phyloP scores from a whole-genome alignment of 2,797 vertebrate genomes.

The Molossus alvarezi region DNA sequence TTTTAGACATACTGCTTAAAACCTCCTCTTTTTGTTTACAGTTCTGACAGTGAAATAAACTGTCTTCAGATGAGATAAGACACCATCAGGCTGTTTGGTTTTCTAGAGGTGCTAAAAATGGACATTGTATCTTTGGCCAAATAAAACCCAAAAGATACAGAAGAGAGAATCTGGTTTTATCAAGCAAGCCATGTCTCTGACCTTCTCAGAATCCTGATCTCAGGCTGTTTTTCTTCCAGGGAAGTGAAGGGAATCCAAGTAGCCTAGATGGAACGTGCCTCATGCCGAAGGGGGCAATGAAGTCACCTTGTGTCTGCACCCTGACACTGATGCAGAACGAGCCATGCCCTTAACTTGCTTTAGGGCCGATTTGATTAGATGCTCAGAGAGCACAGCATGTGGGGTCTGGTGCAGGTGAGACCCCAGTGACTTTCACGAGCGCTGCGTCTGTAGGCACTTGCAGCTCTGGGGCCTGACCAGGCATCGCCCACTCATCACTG shows the following conservation, averaged over 20 bases:
- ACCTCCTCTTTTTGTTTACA: conserved; percentile 42
- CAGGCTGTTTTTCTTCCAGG: conserved; percentile 12
- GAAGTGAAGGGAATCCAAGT: background rate
- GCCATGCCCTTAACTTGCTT: background rate
- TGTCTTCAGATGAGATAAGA: background rate
- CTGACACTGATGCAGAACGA: background rate
- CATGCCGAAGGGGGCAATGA: background rate
- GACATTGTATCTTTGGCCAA: background rate
- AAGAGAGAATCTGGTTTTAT: background rate
- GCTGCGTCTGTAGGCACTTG: background rate
- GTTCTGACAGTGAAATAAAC: conserved; percentile 59
- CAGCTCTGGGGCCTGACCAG: background rate
- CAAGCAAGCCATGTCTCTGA: background rate
- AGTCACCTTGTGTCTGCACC: background rate
- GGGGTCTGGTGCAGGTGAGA: background rate
- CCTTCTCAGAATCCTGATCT: conserved; percentile 34
- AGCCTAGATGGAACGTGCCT: background rate
- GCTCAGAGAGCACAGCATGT: background rate
- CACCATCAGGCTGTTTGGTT: conserved; percentile 25
- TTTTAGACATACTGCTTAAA: conserved; percentile 67
- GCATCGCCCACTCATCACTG: background rate
- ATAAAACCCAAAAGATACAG: background rate
- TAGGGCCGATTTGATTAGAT: conserved; percentile 12
- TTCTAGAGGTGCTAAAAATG: background rate
- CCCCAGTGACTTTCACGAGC: background rate